phyloP scores from a whole-genome alignment of 2,888 invertebrate species.

The Cephus pygmeus region DNA sequence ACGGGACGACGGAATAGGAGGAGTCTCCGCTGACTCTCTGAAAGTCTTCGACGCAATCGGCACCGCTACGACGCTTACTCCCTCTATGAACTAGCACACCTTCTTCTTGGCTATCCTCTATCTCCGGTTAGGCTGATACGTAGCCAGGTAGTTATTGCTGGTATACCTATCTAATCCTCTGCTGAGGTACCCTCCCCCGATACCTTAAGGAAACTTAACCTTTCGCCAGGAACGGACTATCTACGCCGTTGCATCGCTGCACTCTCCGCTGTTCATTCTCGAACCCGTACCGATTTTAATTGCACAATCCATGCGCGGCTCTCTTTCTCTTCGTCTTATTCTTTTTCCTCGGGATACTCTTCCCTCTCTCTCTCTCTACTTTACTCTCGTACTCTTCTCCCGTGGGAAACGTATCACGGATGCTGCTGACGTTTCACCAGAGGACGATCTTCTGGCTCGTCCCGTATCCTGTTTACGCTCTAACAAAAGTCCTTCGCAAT shows the following conservation, averaged over 20 bases:
- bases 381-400: slow-evolving; percentile 3
- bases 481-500: background rate
- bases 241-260: background rate
- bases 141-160: background rate
- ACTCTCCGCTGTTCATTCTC: background rate
- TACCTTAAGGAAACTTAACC: background rate
- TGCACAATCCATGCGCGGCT: slow-evolving; percentile 16
- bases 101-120: slow-evolving; percentile 26
- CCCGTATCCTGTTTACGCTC: background rate
- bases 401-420: slow-evolving; percentile 38
- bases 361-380: background rate
- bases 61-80: slow-evolving; percentile 17
- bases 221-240: background rate
- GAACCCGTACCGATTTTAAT: slow-evolving; percentile 16
- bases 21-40: slow-evolving; percentile 24
- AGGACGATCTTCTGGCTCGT: background rate
- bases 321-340: background rate
- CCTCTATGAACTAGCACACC: slow-evolving; percentile 15
- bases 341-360: background rate
- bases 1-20: slow-evolving; percentile 25
- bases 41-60: slow-evolving; percentile 12
- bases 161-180: background rate
- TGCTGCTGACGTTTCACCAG: slow-evolving; percentile 7
- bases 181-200: background rate
- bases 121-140: background rate